Conservation (phyloP, 2,113 vertebrate species). For the Gracilinanus agilis region DNA sequence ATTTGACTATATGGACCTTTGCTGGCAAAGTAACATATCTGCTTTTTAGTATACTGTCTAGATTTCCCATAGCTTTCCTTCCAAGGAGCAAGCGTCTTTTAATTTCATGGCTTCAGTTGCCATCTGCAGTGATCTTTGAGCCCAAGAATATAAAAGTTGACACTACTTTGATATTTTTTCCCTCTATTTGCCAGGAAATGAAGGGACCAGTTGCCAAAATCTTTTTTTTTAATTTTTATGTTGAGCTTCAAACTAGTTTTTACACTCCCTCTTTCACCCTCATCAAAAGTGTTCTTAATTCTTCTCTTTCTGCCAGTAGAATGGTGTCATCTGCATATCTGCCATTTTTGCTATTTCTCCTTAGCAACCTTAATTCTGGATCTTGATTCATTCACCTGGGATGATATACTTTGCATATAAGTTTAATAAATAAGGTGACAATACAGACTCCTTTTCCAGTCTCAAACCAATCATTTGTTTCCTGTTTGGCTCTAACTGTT, state of each 20-base stretch:
- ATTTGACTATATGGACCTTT: not conserved
- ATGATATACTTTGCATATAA: not conserved
- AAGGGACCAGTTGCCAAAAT: not conserved
- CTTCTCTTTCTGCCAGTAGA: not conserved
- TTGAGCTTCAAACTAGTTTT: not conserved
- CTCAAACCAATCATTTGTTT: not conserved
- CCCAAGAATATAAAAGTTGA: not conserved
- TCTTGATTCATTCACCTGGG: not conserved
- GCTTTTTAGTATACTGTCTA: not conserved
- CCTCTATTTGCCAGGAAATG: not conserved
- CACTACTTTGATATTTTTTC: not conserved
- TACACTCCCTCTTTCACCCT: not conserved
- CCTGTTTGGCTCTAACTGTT: not conserved
- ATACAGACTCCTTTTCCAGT: not conserved
- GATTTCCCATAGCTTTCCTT: not conserved
- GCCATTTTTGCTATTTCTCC: not conserved
- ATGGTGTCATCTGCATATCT: not conserved
- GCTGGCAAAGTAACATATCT: not conserved
- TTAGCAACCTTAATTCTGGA: not conserved
- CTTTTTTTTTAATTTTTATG: not conserved
- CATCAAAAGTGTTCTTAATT: not conserved
- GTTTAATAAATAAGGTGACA: not conserved
- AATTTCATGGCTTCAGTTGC: not conserved
- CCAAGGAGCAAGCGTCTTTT: not conserved
- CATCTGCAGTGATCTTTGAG: not conserved